Base-by-base conservation (phyloP, 2,888 invertebrate species). In the Carterocephalus palaemon region DNA sequence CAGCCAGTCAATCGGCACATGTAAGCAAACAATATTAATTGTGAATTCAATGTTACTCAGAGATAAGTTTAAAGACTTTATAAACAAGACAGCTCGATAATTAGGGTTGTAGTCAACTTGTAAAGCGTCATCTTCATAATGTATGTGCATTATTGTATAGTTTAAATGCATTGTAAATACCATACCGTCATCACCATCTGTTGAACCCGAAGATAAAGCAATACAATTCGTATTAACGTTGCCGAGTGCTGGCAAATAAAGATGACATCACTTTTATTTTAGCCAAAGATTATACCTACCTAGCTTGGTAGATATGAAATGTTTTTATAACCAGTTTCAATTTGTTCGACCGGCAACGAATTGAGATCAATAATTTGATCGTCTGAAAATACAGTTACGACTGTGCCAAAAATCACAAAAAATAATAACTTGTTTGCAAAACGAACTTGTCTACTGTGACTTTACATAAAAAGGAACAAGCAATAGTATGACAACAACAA, bases 151-250 rank as follows among this genome's bases (percentile, higher is more conserved):
- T 45, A 37, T 51, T 47, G 47, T 57, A 54, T 61, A 62, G n/a
- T 62, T 72, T 65, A 65, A 74, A 75, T 71, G 63, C 66, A 24
- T 32, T 41, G 24, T 41, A 17, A 17, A 15, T 29, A 29, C 37
- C n/a, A n/a, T n/a, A n/a, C n/a, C n/a, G n/a, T n/a, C n/a, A n/a
- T n/a, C n/a, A n/a, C 67, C 68, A 76, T 75, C 70, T 75, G 73
- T 67, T 64, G 68, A 70, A 56, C 66, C 56, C 62, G 62, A 70
- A 75, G 75, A 82, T 83, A 82, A 80, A 80, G 65, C 69, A 67
- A 71, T 72, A 70, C 72, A 73, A 73, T 69, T 75, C 68, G 57
- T 73, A 74, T 75, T 72, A 76, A 68, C 68, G 63, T 72, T 67
- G 62, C 70, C 47, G 61, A 66, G 65, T 60, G 57, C 57, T 57